Base-by-base conservation (phyloP, 35 echinoderm and acorn worm species). In the Apostichopus parvimensis region DNA sequence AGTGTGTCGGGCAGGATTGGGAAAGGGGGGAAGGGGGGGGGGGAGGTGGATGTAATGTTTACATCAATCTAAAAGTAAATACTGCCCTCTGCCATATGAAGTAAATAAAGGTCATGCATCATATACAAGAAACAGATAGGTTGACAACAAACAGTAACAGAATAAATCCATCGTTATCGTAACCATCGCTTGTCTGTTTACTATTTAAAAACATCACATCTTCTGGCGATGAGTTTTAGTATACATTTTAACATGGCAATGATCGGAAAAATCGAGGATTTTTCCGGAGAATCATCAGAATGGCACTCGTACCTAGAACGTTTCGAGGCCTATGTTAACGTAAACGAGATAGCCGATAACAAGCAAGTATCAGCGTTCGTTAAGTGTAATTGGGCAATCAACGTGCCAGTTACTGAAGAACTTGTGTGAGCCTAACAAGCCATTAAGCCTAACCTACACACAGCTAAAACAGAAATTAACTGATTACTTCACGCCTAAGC, bases 351-450 rank as follows among this genome's bases (percentile, higher is more conserved):
- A 6, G 52, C 20, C 21, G 21, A 92, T 73, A 68, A 92, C 14
- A 83, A 92, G 26, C 58, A 65, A 17, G 90, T 92, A 26, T 81
- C 77, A n/a, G 59, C 21, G 60, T 14, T 91, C 22, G 76, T 80
- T 22, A 91, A 91, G 1, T 80, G 90, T 91, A 6, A 34, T 91
- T 14, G 90, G 90, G 13, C 90, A 91, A 45, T 80, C 78, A 21
- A 80, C 57, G 5, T 92, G 68, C 72, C 77, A 80, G 5, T 65
- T 91, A 53, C 77, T 91, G 13, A 91, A 80, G 58, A 80, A 91
- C 25, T 8, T 91, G 5, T 77, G 76, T 8, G 90, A 77, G 22
- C 90, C 90, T 11, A 18, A 81, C 56, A 80, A 80, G 9, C 70
- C 87, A 91, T 23, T 28, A 15, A n/a, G 22, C 5, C n/a, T 91